phyloP scores from a whole-genome alignment of 2,113 vertebrate species.

The Pollimyrus isidori region DNA sequence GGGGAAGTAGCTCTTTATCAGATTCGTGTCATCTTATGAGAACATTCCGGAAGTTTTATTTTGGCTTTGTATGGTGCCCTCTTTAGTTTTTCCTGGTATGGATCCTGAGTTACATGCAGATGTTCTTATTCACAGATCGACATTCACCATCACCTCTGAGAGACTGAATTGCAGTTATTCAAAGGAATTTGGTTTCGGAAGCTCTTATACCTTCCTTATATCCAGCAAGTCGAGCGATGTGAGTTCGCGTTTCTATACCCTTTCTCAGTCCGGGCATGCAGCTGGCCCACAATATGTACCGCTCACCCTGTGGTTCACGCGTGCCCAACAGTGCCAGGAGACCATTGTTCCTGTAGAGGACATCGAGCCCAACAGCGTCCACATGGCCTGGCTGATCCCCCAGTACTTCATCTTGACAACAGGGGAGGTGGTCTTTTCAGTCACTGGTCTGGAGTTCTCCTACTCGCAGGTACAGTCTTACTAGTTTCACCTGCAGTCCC shows the following conservation, averaged over 20 bases:
- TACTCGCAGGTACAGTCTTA: slow-evolving; percentile 79
- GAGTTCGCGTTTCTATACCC: slow-evolving; percentile 26
- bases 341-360: slow-evolving; percentile 49
- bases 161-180: slow-evolving; percentile 44
- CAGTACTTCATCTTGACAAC: slow-evolving; percentile 89
- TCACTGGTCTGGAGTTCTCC: slow-evolving; percentile 90
- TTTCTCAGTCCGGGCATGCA: not conserved
- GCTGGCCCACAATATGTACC: too few relatives aligned
- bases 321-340: slow-evolving; percentile 42
- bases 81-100: not conserved
- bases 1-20: not conserved
- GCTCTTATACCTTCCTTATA: slow-evolving; percentile 72
- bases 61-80: not conserved
- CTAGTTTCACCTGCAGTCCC: not conserved
- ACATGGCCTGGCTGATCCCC: slow-evolving; percentile 87
- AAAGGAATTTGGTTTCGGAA: slow-evolving; percentile 63
- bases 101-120: not conserved
- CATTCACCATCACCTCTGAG: slow-evolving; percentile 38
- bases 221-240: slow-evolving; percentile 42
- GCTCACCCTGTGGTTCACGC: not conserved
- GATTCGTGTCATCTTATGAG: not conserved
- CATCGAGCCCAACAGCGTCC: slow-evolving; percentile 70
- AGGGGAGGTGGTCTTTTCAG: slow-evolving; percentile 87
- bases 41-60: not conserved
- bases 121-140: slow-evolving; percentile 31